A percentile compares a stretch with the other conserved stretches of the same genome.
Conservation (phyloP, 1,140 invertebrate genomes). For the Lamellibrachia luymesi region DNA sequence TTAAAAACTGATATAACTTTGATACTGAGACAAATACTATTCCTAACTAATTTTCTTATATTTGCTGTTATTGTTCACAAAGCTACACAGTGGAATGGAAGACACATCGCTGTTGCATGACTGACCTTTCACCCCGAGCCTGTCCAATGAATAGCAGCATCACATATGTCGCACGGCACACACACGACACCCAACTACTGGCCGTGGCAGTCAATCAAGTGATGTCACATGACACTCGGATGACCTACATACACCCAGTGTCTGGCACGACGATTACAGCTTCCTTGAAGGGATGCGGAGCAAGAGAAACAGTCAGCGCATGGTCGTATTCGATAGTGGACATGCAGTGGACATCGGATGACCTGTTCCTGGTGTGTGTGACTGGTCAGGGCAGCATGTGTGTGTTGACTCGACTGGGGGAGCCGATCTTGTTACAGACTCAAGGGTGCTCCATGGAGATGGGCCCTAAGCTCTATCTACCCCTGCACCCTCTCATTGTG, state of each 20-base stretch:
- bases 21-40: neutral
- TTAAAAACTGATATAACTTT: too few species aligned
- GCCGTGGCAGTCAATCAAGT: constrained; percentile 54
- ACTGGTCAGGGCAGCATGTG: constrained; percentile 48
- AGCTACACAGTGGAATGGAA: constrained; percentile 23
- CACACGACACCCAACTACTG: constrained; percentile 47
- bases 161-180: constrained; percentile 41
- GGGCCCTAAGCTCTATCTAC: constrained; percentile 50
- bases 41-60: neutral
- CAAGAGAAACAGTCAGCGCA: neutral
- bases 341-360: constrained; percentile 52
- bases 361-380: constrained; percentile 51
- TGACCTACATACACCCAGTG: constrained; percentile 27
- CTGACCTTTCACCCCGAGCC: constrained; percentile 15
- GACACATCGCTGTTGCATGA: constrained; percentile 13
- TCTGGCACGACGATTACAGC: neutral
- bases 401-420: constrained; percentile 50
- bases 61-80: neutral
- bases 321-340: constrained; percentile 53
- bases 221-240: constrained; percentile 36
- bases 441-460: constrained; percentile 46
- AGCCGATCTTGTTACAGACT: constrained; percentile 47
- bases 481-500: constrained; percentile 50
- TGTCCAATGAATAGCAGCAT: constrained; percentile 26
- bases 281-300: constrained; percentile 10